Evolutionary conservation across 1,140 invertebrate species (phyloP).

Genomic region (Diachasma alloeum): DNA sequence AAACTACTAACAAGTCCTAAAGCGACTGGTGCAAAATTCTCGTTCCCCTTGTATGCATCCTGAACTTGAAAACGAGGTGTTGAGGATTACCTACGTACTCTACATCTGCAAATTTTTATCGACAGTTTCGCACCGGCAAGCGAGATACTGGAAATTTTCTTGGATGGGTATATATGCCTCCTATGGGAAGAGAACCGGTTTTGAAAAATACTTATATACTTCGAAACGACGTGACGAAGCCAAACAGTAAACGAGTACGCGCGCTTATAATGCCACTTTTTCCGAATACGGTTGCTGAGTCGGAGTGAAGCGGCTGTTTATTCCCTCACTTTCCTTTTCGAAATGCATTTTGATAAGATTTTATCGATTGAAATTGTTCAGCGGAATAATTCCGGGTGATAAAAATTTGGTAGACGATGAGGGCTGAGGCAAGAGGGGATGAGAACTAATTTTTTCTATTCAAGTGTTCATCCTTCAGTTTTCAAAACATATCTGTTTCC

Average conservation of each 20-base stretch:
- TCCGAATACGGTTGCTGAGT: background rate
- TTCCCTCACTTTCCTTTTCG: conserved; percentile 16
- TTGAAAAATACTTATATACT: conserved; percentile 25
- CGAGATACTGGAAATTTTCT: conserved; percentile 32
- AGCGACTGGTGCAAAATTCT: background rate
- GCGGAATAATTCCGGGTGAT: background rate
- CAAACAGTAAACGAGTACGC: conserved; percentile 5
- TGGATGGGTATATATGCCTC: conserved; percentile 15
- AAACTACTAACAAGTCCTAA: background rate
- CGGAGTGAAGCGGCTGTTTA: conserved; percentile 4
- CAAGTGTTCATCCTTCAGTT: too few relatives aligned
- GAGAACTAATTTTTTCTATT: too few relatives aligned
- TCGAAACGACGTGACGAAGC: conserved; percentile 13
- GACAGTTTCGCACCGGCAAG: conserved; percentile 29
- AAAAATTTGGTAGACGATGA: too few relatives aligned
- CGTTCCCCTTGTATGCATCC: background rate
- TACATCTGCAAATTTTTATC: conserved; percentile 32
- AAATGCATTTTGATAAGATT: background rate
- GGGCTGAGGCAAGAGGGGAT: too few relatives aligned
- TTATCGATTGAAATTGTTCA: background rate
- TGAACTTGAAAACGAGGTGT: background rate
- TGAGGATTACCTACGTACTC: conserved; percentile 5
- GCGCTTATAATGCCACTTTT: background rate
- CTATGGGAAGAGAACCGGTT: conserved; percentile 19
- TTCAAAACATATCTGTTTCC: too few relatives aligned